Base-by-base conservation (phyloP, 2,888 invertebrate genomes). In the Phyllotreta striolata region DNA sequence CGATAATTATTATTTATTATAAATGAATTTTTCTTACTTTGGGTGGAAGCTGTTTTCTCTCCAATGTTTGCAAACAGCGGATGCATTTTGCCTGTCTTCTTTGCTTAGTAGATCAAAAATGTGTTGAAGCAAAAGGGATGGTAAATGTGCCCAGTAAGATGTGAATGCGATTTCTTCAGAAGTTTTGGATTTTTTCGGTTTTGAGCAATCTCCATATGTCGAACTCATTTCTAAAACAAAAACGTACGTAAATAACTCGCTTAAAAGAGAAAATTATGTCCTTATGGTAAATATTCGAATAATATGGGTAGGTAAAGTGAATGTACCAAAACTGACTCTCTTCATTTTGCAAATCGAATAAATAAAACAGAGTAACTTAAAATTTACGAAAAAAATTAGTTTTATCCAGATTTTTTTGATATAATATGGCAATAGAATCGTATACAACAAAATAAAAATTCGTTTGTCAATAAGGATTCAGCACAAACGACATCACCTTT, bases 1-100 rank as follows among this genome's bases (percentile, higher is more conserved):
- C 24, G 24, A 24, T 41, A 3, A 41, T 10, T 41, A 44, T 13
- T 44, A 44, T 13, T 8, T 12, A 44, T 10, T 13, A 6, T 44
- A 3, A 10, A 43, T 6, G 4, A 43, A 43, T 44, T 44, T 9
- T 40, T 72, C 73, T 74, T 76, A 81, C 81, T 78, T 80, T 68
- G 81, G 80, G 74, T 81, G 80, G 70, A 80, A 82, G 13, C 79
- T 72, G 64, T 74, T 78, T 44, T 77, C 76, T 72, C 82, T 74
- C 82, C 82, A 82, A 64, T 78, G 77, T 63, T 76, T 78, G 69
- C 82, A 82, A 60, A 78, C 78, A 70, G 77, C 77, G 37, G 81
- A 81, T 44, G 81, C 82, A 72, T 76, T 79, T 63, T 76, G 74
- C 63, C 79, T 73, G 71, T 82, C 82, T 68, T 74, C 73, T 60